Base-by-base conservation (phyloP, 2,797 vertebrate genomes). In the Argyrosomus regius region DNA sequence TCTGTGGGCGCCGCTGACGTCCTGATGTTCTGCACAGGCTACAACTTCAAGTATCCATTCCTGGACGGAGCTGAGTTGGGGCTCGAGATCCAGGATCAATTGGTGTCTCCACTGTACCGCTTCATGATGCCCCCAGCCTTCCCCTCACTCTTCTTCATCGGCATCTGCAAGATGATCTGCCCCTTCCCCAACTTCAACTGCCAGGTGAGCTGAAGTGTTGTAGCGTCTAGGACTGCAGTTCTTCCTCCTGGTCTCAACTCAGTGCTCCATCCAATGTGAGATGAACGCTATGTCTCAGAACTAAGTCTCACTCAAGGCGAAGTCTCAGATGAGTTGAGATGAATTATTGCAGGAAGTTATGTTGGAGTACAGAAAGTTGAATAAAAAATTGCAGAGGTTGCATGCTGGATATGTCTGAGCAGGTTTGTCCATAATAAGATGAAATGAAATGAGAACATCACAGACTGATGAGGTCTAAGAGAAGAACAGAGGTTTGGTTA, bases 21-120 rank as follows among this genome's bases (percentile, higher is more conserved):
- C 9, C 89, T 96, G 80, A 88, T 97, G 53, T 90, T 96, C 87
- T 96, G 96, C 82, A 97, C 96, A 0, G 96, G 96, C 0, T 97
- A 96, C 88, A 94, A 89, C 59, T 96, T 95, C 88, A 85, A 52
- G 14, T 96, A 87, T 56, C 94, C 93, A 0, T 96, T 95, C 85
- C 86, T 96, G 74, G 64, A 88, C 0, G 70, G 71, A 0, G 72
- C 72, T 9, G 66, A 81, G 49, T 86, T 95, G 72, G 89, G 91
- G 35, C 58, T 96, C 64, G 73, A 90, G 11, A 56, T 95, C 77
- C 82, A 90, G 52, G 78, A 91, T 72, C 91, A 94, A 6, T 9
- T 90, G 50, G 78, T 95, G 75, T 88, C 84, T 0, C 94, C 93
- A 0, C 90, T 97, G 7, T 96, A 96, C 82, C 93, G 82, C 53